phyloP scores from a whole-genome alignment of 1,140 invertebrate genomes.

The Rhopalosiphum maidis region DNA sequence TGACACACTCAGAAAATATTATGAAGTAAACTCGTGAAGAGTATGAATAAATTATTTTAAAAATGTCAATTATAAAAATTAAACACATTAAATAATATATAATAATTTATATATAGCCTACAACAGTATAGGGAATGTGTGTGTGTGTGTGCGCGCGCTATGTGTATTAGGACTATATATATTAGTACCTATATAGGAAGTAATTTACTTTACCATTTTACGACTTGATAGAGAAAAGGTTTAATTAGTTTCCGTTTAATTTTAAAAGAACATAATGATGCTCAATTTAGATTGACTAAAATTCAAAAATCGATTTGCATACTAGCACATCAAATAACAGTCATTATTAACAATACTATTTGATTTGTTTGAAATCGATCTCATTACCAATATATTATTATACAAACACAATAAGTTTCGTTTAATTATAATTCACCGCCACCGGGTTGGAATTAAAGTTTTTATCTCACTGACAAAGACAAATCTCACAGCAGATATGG shows the following conservation, averaged over 20 bases:
- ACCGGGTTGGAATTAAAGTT: neutral
- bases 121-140: neutral
- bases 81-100: neutral
- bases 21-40: neutral
- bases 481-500: neutral
- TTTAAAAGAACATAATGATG: neutral
- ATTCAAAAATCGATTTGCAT: neutral
- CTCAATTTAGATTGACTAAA: neutral
- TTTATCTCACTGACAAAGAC: neutral
- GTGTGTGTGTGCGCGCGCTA: neutral
- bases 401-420: neutral
- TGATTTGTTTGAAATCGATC: neutral
- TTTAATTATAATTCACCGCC: constrained; percentile 2
- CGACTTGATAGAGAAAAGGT: neutral
- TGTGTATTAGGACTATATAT: neutral
- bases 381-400: neutral
- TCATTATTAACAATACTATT: neutral
- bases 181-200: neutral
- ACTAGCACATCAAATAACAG: neutral
- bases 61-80: neutral
- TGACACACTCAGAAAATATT: neutral
- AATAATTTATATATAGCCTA: neutral
- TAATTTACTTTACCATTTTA: neutral
- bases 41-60: neutral
- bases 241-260: neutral